These are phyloP conservation scores for Enteromius fasciolatus DNA, from an alignment of 2,797 vertebrate species.

Conservation along the genomic window DNA sequence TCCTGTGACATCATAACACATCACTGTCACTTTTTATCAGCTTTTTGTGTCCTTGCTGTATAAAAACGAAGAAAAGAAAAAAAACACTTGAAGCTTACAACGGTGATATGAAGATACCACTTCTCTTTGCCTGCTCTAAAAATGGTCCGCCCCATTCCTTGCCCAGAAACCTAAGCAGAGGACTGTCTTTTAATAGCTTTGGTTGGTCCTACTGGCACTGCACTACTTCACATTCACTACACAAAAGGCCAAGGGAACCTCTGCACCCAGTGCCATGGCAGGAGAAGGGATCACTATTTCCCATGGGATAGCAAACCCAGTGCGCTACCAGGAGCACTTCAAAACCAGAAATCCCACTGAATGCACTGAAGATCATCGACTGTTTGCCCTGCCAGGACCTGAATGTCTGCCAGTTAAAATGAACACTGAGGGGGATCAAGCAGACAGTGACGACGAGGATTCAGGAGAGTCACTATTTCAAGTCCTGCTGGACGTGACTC, in stretches of 20 bases:
- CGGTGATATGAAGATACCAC: constrained; percentile 7
- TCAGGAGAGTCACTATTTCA: constrained; percentile 66
- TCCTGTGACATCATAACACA: background rate
- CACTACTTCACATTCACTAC: constrained; percentile 19
- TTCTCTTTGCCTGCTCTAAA: constrained; percentile 49
- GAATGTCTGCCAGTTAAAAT: constrained; percentile 48
- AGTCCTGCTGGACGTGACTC: constrained; percentile 81
- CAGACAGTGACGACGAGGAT: constrained; percentile 43
- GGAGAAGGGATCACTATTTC: constrained; percentile 76
- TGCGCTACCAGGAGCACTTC: constrained; percentile 77
- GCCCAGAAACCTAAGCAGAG: constrained; percentile 52
- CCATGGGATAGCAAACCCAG: constrained; percentile 78
- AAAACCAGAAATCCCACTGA: constrained; percentile 67
- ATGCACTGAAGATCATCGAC: constrained; percentile 73
- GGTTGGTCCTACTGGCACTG: constrained; percentile 24
- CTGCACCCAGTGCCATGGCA: constrained; percentile 68
- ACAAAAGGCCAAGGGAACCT: constrained; percentile 9
- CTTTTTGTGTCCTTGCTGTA: background rate
- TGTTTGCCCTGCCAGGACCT: constrained; percentile 81
- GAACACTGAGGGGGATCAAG: constrained; percentile 14
- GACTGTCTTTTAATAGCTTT: constrained; percentile 60
- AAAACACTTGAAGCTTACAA: background rate
- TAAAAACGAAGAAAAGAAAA: background rate
- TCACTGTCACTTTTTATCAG: background rate
- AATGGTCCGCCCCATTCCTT: constrained; percentile 44